Evolutionary conservation across 2,113 vertebrate species (phyloP), one percentile per base, ranked within the genome.

Genomic region (Danionella cerebrum): DNA sequence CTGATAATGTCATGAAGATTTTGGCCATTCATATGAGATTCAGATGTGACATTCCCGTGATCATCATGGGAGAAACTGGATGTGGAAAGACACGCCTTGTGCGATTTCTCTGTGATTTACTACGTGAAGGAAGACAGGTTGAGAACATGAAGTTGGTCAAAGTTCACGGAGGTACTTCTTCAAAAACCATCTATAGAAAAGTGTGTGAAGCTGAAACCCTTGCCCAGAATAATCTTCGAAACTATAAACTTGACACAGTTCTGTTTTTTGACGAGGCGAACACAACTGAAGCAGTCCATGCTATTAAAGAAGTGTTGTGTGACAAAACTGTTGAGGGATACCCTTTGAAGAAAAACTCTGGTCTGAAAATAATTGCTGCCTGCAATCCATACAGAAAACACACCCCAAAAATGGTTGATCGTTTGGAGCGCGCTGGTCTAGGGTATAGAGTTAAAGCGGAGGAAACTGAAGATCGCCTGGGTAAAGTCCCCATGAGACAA

Each of bases 1-100:
- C 85, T 42, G 90, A 91, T 78, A 90, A 90, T 59, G 85, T 90
- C 47, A 87, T 86, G 90, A 91, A 91, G 78, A 91, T 90, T 85
- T 65, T 91, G 72, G 89, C 89, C 36, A 89, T 91, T 75, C 85
- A 90, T 42, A 86, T 91, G 83, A 73, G 88, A 51, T 89, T 91
- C 73, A 76, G 89, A 2, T 89, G 88, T 79, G 88, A 82, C 45
- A 90, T 90, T 50, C 89, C 90, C 0, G 88, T 90, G 0, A 84
- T 91, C 57, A 83, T 90, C 71, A 90, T 91, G 88, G 88, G 89
- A 0, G 88, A 91, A 72, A 91, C 88, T 0, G 89, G 89, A 13
- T 90, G 90, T 75, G 88, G 90, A 3, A 91, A 90, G 69, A 90
- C 90, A 2, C 68, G 87, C 69, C 71, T 91, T 29, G 85, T 91